Base-by-base conservation (phyloP, 1,140 invertebrate genomes). In the Luehdorfia chinensis region DNA sequence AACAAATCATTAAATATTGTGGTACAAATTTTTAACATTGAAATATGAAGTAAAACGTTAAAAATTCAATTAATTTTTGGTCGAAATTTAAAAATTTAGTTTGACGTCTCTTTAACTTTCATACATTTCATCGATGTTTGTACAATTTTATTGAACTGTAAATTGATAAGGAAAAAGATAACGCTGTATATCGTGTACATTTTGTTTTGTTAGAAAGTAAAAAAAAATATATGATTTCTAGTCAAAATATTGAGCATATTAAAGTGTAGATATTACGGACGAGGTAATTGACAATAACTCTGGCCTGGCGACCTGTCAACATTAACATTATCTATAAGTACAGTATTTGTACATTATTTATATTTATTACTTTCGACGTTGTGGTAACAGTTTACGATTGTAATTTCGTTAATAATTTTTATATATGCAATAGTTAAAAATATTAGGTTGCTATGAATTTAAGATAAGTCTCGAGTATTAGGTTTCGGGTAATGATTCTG, bases 241-340 rank as follows among this genome's bases (percentile, higher is more conserved):
- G 81, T 86, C 81, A 86, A 84, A 84, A 84, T 83, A 86, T 84
- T 81, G 76, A 84, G 66, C 81, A 79, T 84, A 84, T 81, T 77
- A 76, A 75, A 84, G 64, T 75, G 72, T 84, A 84, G 76, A 73
- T 86, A 76, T 76, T 75, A 74, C 66, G 67, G 60, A 72, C 54
- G 70, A 74, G 53, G 68, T 78, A 78, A 78, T 73, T 84, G 79
- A 83, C 79, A 84, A 81, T 84, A 86, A 84, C 63, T 70, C 65
- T 59, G 75, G 78, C 78, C 73, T 81, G 75, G 65, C 64, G 69
- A 64, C 57, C 58, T 55, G 39, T 55, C 49, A 55, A 48, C 55
- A 30, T 37, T 49, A 47, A 61, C 55, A 57, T 75, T 69, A 64
- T 61, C 33, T 49, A 64, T 75, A 79, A 79, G 76, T 84, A 77